phyloP scores from a whole-genome alignment of 2,888 invertebrate species.

The Pseudococcus jackbeardsleyi region DNA sequence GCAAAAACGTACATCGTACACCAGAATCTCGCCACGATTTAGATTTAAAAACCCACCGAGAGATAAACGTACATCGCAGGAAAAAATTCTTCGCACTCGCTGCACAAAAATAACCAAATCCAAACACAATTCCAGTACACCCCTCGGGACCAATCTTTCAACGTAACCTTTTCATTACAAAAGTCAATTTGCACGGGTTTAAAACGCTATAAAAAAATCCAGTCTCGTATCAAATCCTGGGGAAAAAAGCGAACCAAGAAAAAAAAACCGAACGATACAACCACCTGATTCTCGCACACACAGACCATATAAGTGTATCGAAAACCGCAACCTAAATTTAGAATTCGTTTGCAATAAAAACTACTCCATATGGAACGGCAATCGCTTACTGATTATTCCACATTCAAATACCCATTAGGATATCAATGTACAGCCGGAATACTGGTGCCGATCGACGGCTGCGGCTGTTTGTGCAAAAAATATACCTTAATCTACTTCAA shows the following conservation, averaged over 20 bases:
- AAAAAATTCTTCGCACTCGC: constrained; percentile 7
- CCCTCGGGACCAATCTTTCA: constrained; percentile 31
- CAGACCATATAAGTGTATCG: constrained; percentile 12
- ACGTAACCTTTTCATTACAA: constrained; percentile 39
- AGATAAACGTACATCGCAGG: neutral
- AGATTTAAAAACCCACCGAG: neutral
- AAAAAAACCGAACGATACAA: neutral
- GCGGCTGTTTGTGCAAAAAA: constrained; percentile 21
- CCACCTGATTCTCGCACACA: neutral
- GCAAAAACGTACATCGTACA: neutral
- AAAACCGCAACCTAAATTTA: constrained; percentile 42
- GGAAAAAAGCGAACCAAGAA: neutral
- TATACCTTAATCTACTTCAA: constrained; percentile 41
- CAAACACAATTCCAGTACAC: constrained; percentile 8
- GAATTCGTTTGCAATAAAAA: constrained; percentile 38
- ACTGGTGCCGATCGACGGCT: neutral
- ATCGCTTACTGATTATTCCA: constrained; percentile 38
- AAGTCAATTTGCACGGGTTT: neutral
- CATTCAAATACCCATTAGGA: constrained; percentile 47
- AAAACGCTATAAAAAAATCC: constrained; percentile 20
- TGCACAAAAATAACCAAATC: constrained; percentile 5
- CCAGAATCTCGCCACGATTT: neutral
- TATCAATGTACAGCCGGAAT: neutral
- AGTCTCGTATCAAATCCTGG: neutral
- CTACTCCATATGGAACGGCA: constrained; percentile 37